Percentiles rank a stretch among this genome's conserved stretches.
phyloP scores from a whole-genome alignment of 2,113 vertebrate species.

The Eurypyga helias region DNA sequence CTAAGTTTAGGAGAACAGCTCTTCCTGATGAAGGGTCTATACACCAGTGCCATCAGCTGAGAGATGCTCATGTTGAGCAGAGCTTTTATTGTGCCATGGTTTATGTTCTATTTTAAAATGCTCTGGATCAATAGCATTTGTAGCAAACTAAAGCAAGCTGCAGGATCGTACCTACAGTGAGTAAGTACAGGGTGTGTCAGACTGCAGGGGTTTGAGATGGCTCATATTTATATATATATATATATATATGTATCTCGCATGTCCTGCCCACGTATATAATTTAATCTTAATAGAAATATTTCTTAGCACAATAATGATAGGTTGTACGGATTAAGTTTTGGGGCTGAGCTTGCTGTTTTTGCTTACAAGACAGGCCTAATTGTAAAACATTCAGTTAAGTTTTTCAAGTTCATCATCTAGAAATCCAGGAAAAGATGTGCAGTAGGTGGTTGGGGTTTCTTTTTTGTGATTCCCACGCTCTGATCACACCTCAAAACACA shows the following conservation, averaged over 20 bases:
- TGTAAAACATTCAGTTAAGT: not conserved
- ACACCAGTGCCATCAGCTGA: not conserved
- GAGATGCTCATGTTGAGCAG: not conserved
- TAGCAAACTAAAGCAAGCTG: not conserved
- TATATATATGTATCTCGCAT: not conserved
- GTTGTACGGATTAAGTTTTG: not conserved
- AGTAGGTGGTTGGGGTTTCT: not conserved
- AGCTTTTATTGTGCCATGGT: not conserved
- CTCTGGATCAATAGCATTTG: not conserved
- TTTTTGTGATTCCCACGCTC: not conserved
- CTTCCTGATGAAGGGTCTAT: not conserved
- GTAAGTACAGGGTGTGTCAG: not conserved
- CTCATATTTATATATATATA: not conserved
- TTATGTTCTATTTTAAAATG: not conserved
- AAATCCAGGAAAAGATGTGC: not conserved
- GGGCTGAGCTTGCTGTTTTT: not conserved
- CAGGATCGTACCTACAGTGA: not conserved
- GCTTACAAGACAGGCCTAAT: not conserved
- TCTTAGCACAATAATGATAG: not conserved
- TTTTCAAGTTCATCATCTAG: not conserved
- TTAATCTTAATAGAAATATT: not conserved
- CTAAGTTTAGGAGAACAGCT: not conserved
- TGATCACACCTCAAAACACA: not conserved
- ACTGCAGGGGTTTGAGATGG: rapidly evolving
- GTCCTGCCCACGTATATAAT: not conserved